Evolutionary conservation across 2,113 vertebrate genomes (phyloP), one percentile per base, ranked within the genome.

Genomic region (Podarcis raffonei): DNA sequence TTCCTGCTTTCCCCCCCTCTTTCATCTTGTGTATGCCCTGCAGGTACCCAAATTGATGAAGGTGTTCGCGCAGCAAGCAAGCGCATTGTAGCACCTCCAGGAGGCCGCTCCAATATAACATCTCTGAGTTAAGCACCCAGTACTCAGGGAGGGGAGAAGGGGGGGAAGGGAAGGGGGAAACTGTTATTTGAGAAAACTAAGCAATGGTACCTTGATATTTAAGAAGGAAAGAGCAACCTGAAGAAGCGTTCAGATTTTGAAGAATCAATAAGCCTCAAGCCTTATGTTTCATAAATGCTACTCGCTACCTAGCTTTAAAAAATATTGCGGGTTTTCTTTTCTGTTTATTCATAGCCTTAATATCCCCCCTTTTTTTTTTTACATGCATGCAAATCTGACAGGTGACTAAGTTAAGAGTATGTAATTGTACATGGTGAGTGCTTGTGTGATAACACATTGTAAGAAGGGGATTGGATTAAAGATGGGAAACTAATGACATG

Each of bases 51-150:
- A 90, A 68, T 95, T 0, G 96, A 97, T 42, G 96, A 97, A 48
- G 98, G 98, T 1, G 94, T 98, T 89, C 98, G 98, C 94, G 98
- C 98, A 0, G 98, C 98, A 0, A 99, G 98, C 94, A 98, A 99
- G 80, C 98, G 99, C 92, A 98, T 99, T 0, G 98, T 99, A 6
- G 98, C 98, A 2, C 99, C 99, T 83, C 99, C 99, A 0, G 99
- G 99, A 94, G 99, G 99, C 87, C 98, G 99, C 83, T 99, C 99
- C 92, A 99, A 99, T 96, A 99, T 99, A 95, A 99, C 98, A 83
- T 99, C 99, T 90, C 98, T 99, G 90, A 99, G 99, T 93, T 99
- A 99, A 98, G 91, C 62, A 89, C 77, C 92, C 92, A 25, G 8
- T 83, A 48, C 69, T 78, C 39, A 25, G 39, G 37, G 68, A 87